Percentiles rank a stretch among this genome's conserved stretches.
Evolutionary conservation across 2,797 vertebrate genomes (phyloP).

Genomic region (Rhabdophis nuchalis): DNA sequence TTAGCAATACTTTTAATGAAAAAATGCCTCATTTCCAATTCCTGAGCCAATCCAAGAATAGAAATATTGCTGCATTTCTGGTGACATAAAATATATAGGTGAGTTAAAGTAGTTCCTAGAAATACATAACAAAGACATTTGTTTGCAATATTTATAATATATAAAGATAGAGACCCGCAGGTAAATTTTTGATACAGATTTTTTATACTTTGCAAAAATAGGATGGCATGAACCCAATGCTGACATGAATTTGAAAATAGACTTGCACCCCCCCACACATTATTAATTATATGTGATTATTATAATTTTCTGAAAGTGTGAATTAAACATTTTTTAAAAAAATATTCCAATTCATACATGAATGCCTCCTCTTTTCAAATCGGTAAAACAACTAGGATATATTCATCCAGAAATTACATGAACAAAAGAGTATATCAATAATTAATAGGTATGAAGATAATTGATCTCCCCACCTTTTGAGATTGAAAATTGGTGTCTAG

Average conservation of each 20-base stretch:
- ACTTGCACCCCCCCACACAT: neutral
- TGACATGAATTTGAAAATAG: neutral
- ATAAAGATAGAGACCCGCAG: neutral
- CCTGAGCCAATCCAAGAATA: neutral
- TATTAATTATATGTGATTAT: neutral
- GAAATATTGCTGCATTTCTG: neutral
- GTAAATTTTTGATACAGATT: neutral
- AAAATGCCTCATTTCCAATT: neutral
- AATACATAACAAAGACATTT: neutral
- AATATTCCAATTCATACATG: neutral
- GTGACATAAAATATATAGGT: neutral
- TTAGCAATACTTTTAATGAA: neutral
- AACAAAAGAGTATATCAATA: neutral
- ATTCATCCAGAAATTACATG: neutral
- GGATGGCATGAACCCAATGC: neutral
- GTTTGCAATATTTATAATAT: neutral
- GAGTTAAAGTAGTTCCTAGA: neutral
- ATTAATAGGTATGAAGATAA: neutral
- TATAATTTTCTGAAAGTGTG: neutral
- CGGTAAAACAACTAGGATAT: neutral
- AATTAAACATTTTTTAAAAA: neutral
- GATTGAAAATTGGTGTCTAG: fast-evolving
- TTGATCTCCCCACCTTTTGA: neutral
- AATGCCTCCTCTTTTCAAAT: neutral
- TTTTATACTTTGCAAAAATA: neutral